These are phyloP conservation scores for Agrotis clavis DNA, from an alignment of 2,888 invertebrate genomes.

Conservation along the genomic window DNA sequence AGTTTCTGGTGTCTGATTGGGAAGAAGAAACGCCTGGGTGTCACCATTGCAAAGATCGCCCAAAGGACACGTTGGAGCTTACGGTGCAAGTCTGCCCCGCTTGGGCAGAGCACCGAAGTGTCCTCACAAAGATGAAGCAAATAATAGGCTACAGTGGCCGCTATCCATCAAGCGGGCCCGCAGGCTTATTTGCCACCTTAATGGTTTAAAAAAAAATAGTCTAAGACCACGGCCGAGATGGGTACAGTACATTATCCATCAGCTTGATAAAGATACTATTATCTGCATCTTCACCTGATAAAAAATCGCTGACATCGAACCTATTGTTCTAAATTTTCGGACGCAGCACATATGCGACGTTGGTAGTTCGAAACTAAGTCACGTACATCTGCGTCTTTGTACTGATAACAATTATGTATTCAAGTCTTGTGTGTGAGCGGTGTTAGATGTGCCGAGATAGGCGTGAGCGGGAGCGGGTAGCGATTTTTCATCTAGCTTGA, in stretches of 20 bases:
- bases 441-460: constrained; percentile 14
- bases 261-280: background rate
- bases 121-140: no score
- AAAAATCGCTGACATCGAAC: constrained; percentile 27
- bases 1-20: no score
- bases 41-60: no score
- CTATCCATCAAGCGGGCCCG: no score
- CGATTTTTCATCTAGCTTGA: background rate
- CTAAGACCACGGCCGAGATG: no score
- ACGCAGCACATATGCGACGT: constrained; percentile 36
- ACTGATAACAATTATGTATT: constrained; percentile 56
- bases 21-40: no score
- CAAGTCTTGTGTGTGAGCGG: constrained; percentile 29
- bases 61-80: no score
- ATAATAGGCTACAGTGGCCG: no score
- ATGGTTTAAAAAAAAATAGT: no score
- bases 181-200: no score
- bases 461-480: constrained; percentile 21
- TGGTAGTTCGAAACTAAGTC: constrained; percentile 40
- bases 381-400: constrained; percentile 47
- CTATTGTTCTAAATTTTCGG: constrained; percentile 47
- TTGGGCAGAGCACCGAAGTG: no score
- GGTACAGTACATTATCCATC: background rate
- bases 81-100: no score
- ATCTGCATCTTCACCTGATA: background rate